Conservation (phyloP, 2,113 vertebrate genomes). For the Phocoena sinus region DNA sequence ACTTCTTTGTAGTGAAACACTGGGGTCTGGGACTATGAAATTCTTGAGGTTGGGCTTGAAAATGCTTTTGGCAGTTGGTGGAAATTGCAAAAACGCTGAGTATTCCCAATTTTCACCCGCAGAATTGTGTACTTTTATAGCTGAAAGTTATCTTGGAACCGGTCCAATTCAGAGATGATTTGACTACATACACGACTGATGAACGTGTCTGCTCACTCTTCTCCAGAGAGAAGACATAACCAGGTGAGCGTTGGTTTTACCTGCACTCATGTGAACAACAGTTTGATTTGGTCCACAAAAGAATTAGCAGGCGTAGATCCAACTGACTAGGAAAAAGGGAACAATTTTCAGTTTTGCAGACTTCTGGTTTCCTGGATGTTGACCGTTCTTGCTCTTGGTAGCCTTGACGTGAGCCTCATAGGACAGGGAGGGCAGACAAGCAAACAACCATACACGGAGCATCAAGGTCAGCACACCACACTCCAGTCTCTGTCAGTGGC, state of each 20-base stretch:
- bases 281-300: not conserved
- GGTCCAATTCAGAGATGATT: not conserved
- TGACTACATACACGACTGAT: not conserved
- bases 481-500: not conserved
- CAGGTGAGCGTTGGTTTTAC: not conserved
- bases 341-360: not conserved
- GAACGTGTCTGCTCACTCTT: not conserved
- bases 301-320: not conserved
- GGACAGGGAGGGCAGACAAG: not conserved
- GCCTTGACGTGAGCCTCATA: not conserved
- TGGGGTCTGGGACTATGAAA: not conserved
- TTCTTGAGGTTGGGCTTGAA: not conserved
- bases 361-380: not conserved
- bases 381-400: not conserved
- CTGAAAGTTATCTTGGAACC: not conserved
- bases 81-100: not conserved
- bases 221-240: not conserved
- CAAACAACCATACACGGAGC: not conserved
- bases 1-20: not conserved
- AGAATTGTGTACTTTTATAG: not conserved
- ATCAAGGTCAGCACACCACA: not conserved
- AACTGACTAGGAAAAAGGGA: not conserved
- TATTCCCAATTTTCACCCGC: not conserved
- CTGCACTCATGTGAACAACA: slow-evolving; percentile 22
- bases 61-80: not conserved